phyloP scores from a whole-genome alignment of 2,797 vertebrate genomes.

The Alauda arvensis region DNA sequence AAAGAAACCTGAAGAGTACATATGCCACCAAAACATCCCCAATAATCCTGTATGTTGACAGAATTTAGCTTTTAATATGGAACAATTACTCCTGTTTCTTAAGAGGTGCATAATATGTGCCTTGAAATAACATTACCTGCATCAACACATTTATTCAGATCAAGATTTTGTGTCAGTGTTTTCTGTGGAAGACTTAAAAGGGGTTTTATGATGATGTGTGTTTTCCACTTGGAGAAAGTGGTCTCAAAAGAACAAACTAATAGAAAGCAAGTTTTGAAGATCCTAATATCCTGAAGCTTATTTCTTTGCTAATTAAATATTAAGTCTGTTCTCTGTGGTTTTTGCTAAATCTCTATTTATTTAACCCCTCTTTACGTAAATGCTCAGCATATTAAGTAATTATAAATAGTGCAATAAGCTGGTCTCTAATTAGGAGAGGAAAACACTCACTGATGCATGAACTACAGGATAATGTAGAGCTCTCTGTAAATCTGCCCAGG shows the following conservation, averaged over 20 bases:
- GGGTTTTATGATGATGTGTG: not conserved
- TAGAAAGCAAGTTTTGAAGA: not conserved
- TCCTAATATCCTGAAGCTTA: not conserved
- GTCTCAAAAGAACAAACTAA: not conserved
- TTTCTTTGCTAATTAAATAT: not conserved
- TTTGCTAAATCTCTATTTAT: constrained; percentile 45
- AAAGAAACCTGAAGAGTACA: not conserved
- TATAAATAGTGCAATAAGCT: constrained; percentile 59
- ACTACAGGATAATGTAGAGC: constrained; percentile 38
- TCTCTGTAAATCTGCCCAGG: constrained; percentile 34
- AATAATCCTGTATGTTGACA: not conserved
- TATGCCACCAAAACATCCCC: not conserved
- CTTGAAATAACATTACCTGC: not conserved
- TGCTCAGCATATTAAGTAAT: constrained; percentile 61
- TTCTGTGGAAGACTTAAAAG: not conserved
- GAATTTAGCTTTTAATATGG: not conserved
- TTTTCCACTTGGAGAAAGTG: not conserved
- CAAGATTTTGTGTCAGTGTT: not conserved
- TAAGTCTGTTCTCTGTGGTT: constrained; percentile 1
- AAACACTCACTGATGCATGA: constrained; percentile 47
- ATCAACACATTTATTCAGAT: not conserved
- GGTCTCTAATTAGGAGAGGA: constrained; percentile 50
- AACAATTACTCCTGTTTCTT: not conserved
- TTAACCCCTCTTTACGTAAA: constrained; percentile 35
- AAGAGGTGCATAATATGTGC: not conserved